Percentiles rank a stretch among this genome's conserved stretches.
Conservation (phyloP, 1,140 invertebrate genomes). For the Drosophila pandora region DNA sequence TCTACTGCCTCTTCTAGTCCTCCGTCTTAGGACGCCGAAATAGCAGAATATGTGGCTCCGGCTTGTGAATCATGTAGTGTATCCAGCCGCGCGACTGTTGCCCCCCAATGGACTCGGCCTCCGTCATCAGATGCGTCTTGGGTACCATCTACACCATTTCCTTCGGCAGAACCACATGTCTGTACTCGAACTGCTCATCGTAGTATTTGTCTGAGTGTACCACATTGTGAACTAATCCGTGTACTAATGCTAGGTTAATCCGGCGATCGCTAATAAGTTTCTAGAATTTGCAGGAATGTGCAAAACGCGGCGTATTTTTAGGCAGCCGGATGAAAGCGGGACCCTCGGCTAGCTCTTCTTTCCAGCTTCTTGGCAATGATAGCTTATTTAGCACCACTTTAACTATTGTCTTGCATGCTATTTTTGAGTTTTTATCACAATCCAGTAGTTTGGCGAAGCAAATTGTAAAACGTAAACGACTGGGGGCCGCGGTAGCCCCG, state of each 20-base stretch:
- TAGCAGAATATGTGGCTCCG: constrained; percentile 89
- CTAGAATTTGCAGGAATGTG: not conserved
- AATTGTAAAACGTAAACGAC: too few species aligned
- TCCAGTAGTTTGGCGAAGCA: not conserved
- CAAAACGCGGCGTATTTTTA: not conserved
- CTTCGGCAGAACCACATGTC: constrained; percentile 96
- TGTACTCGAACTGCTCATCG: constrained; percentile 94
- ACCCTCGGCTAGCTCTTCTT: not conserved
- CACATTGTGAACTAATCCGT: too few species aligned
- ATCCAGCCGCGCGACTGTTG: constrained; percentile 98
- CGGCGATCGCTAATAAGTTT: not conserved
- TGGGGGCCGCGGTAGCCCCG: too few species aligned
- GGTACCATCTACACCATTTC: constrained; percentile 95
- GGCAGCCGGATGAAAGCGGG: not conserved
- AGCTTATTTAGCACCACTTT: not conserved
- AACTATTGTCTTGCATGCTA: not conserved
- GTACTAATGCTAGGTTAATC: not conserved
- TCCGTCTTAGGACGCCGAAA: constrained; percentile 85
- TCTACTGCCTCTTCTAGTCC: constrained; percentile 35
- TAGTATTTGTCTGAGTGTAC: constrained; percentile 94
- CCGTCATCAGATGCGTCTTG: constrained; percentile 96
- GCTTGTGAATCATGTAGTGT: constrained; percentile 97
- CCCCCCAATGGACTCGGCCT: constrained; percentile 96
- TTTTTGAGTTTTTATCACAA: constrained; percentile 14
- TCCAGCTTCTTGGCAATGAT: not conserved